Base-by-base conservation (phyloP, 2,888 invertebrate genomes). In the Empis livida region DNA sequence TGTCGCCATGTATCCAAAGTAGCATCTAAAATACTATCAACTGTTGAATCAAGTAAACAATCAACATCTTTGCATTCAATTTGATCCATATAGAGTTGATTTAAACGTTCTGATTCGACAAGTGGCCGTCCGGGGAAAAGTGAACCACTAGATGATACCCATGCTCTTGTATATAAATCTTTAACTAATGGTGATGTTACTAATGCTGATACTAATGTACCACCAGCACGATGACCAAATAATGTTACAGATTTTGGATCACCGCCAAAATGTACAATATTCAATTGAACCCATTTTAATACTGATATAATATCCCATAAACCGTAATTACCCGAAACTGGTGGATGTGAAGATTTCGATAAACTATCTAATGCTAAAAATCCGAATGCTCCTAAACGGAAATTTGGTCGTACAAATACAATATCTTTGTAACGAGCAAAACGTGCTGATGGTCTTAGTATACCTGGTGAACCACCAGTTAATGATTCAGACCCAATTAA, bases 341-440 rank as follows among this genome's bases (percentile, higher is more conserved):
- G 77, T 0, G 86, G 84, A 61, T 86, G 80, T 16, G 79, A 75
- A 0, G 79, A 72, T 55, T 80, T 76, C 0, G 84, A 79, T 1
- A 90, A 68, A 3, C 78, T 73, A 48, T 83, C 80, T 6, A 82
- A 70, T 0, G 92, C 82, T 43, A 93, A 71, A 62, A 92, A 93
- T 5, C 94, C 94, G 47, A 85, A 75, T 43, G 80, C 77, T 1
- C 83, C 84, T 50, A 84, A 69, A 57, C 92, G 77, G 69, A 91
- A 91, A 61, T 91, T 90, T 5, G 91, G 89, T 51, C 86, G 76
- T 2, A 93, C 91, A 62, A 88, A 87, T 9, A 93, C 81, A 2
- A 89, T 82, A 61, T 90, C 85, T 50, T 83, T 79, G 3, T 82
- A 79, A 42, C 80, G 76, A 0, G 90, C 82, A 52, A 89, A 79